Evolutionary conservation across 2,888 invertebrate species (phyloP), one percentile per base, ranked within the genome.

Genomic region (Oscheius sp.): DNA sequence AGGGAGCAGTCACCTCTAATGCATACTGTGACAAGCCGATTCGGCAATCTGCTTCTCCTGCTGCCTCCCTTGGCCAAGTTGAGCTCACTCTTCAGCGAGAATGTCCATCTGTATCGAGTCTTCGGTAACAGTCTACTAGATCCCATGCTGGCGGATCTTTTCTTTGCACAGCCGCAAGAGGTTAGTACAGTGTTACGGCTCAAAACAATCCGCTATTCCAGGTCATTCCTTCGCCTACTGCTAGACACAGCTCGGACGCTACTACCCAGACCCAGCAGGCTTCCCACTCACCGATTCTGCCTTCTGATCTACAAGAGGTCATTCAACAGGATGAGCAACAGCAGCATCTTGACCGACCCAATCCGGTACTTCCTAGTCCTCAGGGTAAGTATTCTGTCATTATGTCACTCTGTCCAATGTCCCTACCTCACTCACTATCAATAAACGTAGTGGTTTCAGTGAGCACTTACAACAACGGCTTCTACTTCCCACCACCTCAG

Each of bases 11-110:
- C 78, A 1, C 53, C 66, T 35, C 79, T 81, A 35, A 76, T 85
- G 70, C 77, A 76, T n/a, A 72, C 79, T 7, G 84, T 86, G 10
- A 84, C 84, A 55, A 84, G 84, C 37, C 79, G 88, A 10, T 88
- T 88, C 71, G 88, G 86, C 48, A 85, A 85, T 63, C 76, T 87
- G 2, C 79, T 88, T 21, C 79, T 88, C 42, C 74, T 88, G 42
- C 80, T 88, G 65, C 87, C 88, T 35, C 82, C 86, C 29, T 74
- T 87, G 7, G 87, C 87, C 35, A 87, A 86, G 63, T 76, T 88
- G n/a, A 81, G 84, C 42, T 78, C 86, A 0, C 66, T 88, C 29
- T 83, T 87, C 71, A 79, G 79, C 55, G 88, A 88, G 75, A 88
- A 88, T 78, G 83, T 86, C 63, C 86, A 86, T 58, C 68, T 88